Conservation (phyloP, 2,113 vertebrate species). For the Poicephalus meyeri region DNA sequence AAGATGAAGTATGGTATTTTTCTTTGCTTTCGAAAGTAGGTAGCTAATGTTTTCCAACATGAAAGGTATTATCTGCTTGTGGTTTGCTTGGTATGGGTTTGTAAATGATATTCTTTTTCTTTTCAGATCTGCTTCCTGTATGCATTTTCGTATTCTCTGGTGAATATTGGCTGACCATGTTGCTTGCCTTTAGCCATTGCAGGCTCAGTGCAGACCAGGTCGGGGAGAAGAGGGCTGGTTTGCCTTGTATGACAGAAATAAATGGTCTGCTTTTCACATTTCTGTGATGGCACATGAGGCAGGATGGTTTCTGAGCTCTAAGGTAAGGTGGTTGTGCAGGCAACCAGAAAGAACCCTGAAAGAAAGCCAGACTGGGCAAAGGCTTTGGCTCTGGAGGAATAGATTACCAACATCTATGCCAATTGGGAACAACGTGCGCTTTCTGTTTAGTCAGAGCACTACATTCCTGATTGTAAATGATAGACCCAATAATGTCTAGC, state of each 20-base stretch:
- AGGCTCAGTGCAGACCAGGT: neutral
- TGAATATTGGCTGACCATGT: neutral
- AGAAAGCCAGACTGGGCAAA: slow-evolving; percentile 11
- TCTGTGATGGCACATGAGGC: neutral
- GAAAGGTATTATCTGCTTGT: neutral
- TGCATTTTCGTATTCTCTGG: neutral
- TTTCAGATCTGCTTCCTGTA: neutral
- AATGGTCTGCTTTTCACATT: neutral
- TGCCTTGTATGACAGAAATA: neutral
- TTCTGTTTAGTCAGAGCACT: neutral
- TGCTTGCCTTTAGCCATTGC: neutral
- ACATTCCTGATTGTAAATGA: neutral
- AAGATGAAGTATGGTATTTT: neutral
- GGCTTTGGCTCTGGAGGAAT: neutral
- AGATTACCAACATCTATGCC: slow-evolving; percentile 26
- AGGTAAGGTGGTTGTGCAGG: neutral
- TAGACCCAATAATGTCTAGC: neutral
- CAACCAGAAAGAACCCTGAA: neutral
- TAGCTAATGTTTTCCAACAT: neutral
- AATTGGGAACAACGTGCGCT: neutral
- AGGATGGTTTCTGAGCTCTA: neutral
- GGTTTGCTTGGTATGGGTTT: neutral
- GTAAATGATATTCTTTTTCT: neutral
- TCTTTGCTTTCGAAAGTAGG: neutral
- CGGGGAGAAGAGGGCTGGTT: neutral